Conservation (phyloP, 2,113 vertebrate genomes). For the Morone saxatilis region DNA sequence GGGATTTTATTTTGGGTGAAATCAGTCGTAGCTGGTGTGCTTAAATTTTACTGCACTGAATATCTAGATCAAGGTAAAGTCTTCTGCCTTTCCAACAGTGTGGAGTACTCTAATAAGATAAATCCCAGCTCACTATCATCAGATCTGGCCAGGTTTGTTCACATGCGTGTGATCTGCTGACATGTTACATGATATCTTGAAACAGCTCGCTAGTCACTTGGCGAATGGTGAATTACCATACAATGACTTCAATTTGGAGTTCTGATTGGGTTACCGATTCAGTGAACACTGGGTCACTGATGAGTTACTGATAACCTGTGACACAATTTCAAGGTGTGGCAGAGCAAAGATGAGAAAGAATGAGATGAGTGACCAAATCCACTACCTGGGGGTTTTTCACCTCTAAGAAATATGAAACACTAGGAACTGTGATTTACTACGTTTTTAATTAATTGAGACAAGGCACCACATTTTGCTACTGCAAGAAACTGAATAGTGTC, state of each 20-base stretch:
- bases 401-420: slow-evolving; percentile 32
- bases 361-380: not conserved
- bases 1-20: not conserved
- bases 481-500: not conserved
- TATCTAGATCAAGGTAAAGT: not conserved
- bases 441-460: slow-evolving; percentile 14
- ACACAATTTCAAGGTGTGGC: slow-evolving; percentile 35
- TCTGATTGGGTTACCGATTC: slow-evolving; percentile 3
- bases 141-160: not conserved
- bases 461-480: not conserved
- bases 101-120: not conserved
- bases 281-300: slow-evolving; percentile 9
- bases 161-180: not conserved
- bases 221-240: not conserved
- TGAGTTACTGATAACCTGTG: slow-evolving; percentile 29
- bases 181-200: not conserved
- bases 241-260: slow-evolving; percentile 5
- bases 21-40: not conserved
- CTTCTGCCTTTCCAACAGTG: not conserved
- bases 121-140: not conserved
- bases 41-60: not conserved
- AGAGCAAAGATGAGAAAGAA: slow-evolving; percentile 12
- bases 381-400: slow-evolving; percentile 3
- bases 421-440: slow-evolving; percentile 22
- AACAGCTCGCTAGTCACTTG: not conserved